phyloP scores from a whole-genome alignment of 2,797 vertebrate genomes.

The Gadopsis bispinosus region DNA sequence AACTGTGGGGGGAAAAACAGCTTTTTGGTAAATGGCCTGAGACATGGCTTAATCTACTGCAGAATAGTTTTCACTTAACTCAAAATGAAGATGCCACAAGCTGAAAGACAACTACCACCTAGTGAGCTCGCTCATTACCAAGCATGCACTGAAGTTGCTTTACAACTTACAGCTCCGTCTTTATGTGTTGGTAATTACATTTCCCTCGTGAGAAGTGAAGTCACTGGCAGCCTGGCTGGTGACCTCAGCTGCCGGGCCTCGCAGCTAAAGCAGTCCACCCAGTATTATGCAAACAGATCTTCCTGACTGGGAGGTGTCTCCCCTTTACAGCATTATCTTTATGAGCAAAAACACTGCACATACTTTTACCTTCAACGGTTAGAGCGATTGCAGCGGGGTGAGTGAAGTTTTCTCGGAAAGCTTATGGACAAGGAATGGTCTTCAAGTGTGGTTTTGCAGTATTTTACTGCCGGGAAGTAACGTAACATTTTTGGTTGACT shows the following conservation, averaged over 20 bases:
- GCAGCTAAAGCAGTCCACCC: constrained; percentile 74
- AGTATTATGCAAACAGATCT: constrained; percentile 76
- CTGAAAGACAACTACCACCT: constrained; percentile 58
- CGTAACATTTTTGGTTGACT: constrained; percentile 6
- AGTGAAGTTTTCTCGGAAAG: constrained; percentile 28
- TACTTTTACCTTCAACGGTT: constrained; percentile 51
- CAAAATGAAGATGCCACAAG: constrained; percentile 59
- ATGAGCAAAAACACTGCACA: constrained; percentile 42
- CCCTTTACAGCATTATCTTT: constrained; percentile 42
- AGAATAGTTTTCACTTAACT: constrained; percentile 59
- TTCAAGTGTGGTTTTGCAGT: background rate
- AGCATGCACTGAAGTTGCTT: constrained; percentile 43
- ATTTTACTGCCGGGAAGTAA: constrained; percentile 19
- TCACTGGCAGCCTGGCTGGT: constrained; percentile 67
- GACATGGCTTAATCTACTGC: constrained; percentile 37
- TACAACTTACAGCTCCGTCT: constrained; percentile 44
- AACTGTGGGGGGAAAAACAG: constrained; percentile 20
- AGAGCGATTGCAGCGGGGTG: constrained; percentile 23
- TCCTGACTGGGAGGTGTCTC: constrained; percentile 64
- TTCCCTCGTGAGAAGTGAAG: constrained; percentile 72
- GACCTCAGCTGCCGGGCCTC: constrained; percentile 71
- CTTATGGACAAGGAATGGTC: constrained; percentile 43
- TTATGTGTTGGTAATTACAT: constrained; percentile 68
- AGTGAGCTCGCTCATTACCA: constrained; percentile 31
- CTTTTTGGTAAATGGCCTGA: constrained; percentile 56